A percentile compares a stretch with the other conserved stretches of the same genome.
Evolutionary conservation across 2,797 vertebrate species (phyloP).

Genomic region (Rhabdomys pumilio): DNA sequence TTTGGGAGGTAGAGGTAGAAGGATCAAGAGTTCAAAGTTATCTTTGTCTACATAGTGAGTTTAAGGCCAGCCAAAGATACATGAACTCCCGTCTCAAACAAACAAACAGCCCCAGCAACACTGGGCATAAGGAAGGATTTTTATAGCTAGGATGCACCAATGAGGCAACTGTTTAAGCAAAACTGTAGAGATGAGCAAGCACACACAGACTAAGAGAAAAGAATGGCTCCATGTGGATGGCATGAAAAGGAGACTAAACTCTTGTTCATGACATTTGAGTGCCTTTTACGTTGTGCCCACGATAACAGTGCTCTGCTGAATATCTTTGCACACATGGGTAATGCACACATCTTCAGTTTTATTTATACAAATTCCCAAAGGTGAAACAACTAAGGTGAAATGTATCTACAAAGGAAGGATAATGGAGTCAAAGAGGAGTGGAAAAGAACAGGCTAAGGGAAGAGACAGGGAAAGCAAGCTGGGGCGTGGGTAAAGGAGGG

Average conservation of each 20-base stretch:
- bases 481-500: neutral
- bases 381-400: constrained; percentile 58
- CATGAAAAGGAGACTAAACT: constrained; percentile 30
- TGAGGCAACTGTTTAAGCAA: constrained; percentile 12
- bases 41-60: constrained; percentile 1
- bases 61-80: neutral
- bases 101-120: neutral
- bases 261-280: constrained; percentile 2
- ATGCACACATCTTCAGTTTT: constrained; percentile 16
- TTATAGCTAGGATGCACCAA: neutral
- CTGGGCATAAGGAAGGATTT: constrained; percentile 35
- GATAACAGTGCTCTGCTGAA: constrained; percentile 31
- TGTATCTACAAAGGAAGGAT: neutral
- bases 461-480: constrained; percentile 11
- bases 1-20: neutral
- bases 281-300: constrained; percentile 24
- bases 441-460: neutral
- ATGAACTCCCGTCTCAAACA: neutral
- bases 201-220: constrained; percentile 15
- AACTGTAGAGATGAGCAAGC: neutral
- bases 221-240: neutral
- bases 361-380: constrained; percentile 48
- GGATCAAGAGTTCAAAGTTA: neutral
- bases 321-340: constrained; percentile 44
- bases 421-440: neutral